A percentile compares a stretch with the other conserved stretches of the same genome.
Conservation (phyloP, 2,888 invertebrate species). For the Phyto melanocephala region DNA sequence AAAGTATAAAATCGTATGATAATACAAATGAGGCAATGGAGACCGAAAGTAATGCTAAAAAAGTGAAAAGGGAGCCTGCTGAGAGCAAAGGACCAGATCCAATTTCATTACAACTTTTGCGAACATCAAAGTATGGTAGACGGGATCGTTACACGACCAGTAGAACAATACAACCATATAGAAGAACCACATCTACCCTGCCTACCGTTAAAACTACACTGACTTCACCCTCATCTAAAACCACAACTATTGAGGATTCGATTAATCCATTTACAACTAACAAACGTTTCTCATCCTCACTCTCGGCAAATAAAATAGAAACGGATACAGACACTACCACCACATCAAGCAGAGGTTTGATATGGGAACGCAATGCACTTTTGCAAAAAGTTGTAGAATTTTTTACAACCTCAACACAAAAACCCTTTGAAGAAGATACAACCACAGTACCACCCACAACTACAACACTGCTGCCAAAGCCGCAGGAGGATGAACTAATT, state of each 20-base stretch:
- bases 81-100: conserved; percentile 19
- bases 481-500: conserved; percentile 41
- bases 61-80: not conserved
- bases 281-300: conserved; percentile 1
- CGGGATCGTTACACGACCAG: conserved; percentile 27
- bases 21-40: not conserved
- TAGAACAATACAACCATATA: not conserved
- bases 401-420: conserved; percentile 38
- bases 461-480: conserved; percentile 13
- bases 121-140: conserved; percentile 69
- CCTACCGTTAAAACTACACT: conserved; percentile 2
- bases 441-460: conserved; percentile 40
- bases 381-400: conserved; percentile 47
- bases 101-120: conserved; percentile 25
- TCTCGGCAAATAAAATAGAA: conserved; percentile 22
- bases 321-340: conserved; percentile 17
- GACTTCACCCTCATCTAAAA: conserved; percentile 16
- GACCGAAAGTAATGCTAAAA: not conserved
- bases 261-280: not conserved
- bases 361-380: conserved; percentile 49
- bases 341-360: conserved; percentile 9
- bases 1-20: not conserved
- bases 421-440: conserved; percentile 5
- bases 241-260: conserved; percentile 6
- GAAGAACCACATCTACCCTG: not conserved